These are phyloP conservation scores for Dyspetes luteomarginatus DNA, from an alignment of 2,888 invertebrate species.

Conservation along the genomic window DNA sequence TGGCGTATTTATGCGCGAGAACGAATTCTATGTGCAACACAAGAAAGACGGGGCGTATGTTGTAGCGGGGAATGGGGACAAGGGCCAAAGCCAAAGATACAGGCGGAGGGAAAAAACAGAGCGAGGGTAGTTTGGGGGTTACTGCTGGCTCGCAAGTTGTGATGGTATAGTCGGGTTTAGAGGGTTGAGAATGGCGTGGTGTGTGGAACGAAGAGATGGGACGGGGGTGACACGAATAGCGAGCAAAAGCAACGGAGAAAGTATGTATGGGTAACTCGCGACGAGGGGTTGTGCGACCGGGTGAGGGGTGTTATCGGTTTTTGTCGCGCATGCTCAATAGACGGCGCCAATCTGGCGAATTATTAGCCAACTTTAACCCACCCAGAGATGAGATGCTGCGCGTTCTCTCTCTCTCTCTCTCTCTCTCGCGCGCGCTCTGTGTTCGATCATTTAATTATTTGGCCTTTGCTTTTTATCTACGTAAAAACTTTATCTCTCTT, in stretches of 20 bases:
- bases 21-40: slow-evolving; percentile 1
- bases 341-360: slow-evolving; percentile 81
- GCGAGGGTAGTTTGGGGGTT: slow-evolving; percentile 37
- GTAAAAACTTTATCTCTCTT: not conserved
- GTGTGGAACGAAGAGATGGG: slow-evolving; percentile 56
- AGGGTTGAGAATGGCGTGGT: slow-evolving; percentile 66
- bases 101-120: slow-evolving; percentile 43
- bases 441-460: not conserved
- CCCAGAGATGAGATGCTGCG: slow-evolving; percentile 73
- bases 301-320: slow-evolving; percentile 80
- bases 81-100: slow-evolving; percentile 26
- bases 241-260: slow-evolving; percentile 21
- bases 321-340: slow-evolving; percentile 81
- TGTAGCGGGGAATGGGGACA: slow-evolving; percentile 16
- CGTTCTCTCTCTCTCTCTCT: slow-evolving; percentile 58
- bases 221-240: slow-evolving; percentile 1
- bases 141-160: slow-evolving; percentile 27
- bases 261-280: slow-evolving; percentile 65
- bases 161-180: slow-evolving; percentile 13
- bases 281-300: slow-evolving; percentile 17
- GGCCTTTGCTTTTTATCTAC: slow-evolving; percentile 5
- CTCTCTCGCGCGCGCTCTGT: not conserved
- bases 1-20: slow-evolving; percentile 22
- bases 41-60: slow-evolving; percentile 8
- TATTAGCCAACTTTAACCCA: slow-evolving; percentile 80